Evolutionary conservation across 2,888 invertebrate species (phyloP).

Genomic region (Mycogona germanica): DNA sequence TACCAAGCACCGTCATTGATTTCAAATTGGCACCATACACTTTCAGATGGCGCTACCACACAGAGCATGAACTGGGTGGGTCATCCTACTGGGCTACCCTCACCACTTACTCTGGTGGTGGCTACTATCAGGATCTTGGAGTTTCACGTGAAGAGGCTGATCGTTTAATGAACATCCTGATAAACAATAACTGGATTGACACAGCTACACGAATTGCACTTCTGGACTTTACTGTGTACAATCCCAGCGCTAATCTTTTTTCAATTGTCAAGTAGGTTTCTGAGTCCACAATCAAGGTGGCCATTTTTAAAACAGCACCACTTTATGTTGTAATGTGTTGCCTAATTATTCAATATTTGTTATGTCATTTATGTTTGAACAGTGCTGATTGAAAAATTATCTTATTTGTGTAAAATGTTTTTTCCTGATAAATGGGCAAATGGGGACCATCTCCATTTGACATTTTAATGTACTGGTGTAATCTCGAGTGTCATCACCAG

Average conservation of each 20-base stretch:
- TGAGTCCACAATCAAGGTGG: not conserved
- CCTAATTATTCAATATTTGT: too few species aligned
- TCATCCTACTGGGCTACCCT: conserved; percentile 39
- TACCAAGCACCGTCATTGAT: too few species aligned
- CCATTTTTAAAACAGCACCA: too few species aligned
- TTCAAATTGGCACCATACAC: not conserved
- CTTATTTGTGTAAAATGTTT: too few species aligned
- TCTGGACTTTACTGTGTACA: conserved; percentile 58
- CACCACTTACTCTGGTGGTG: conserved; percentile 43
- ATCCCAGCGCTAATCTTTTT: conserved; percentile 57
- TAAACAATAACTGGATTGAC: conserved; percentile 49
- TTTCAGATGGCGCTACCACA: conserved; percentile 38
- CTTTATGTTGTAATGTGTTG: too few species aligned
- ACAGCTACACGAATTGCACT: conserved; percentile 53
- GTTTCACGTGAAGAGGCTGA: conserved; percentile 35
- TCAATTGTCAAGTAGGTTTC: conserved; percentile 45
- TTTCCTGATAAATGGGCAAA: not conserved
- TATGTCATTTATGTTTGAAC: too few species aligned
- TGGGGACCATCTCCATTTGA: not conserved
- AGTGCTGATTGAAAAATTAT: too few species aligned
- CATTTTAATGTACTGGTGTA: not conserved
- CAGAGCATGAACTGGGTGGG: conserved; percentile 34
- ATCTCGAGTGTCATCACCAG: too few species aligned
- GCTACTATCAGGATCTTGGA: conserved; percentile 44
- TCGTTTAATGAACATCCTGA: conserved; percentile 39